Evolutionary conservation across 2,113 vertebrate genomes (phyloP).

Genomic region (Campylomormyrus numenius): DNA sequence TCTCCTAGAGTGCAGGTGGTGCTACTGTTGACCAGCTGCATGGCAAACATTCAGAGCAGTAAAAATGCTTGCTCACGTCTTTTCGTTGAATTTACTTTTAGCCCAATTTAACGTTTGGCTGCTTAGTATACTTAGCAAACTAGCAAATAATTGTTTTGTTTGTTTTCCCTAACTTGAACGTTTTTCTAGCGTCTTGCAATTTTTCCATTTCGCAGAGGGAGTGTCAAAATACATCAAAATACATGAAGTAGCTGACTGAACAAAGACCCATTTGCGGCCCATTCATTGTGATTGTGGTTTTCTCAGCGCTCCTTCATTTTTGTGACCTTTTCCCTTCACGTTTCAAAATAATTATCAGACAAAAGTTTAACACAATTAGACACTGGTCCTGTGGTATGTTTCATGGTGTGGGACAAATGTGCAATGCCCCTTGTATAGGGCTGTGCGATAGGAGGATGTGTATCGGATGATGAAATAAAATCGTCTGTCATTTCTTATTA

Average conservation of each 20-base stretch:
- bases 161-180: not conserved
- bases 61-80: not conserved
- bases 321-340: constrained; percentile 18
- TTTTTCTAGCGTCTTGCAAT: not conserved
- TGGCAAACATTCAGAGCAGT: constrained; percentile 7
- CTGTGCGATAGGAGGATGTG: no score
- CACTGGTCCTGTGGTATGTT: constrained; percentile 43
- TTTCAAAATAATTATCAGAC: constrained; percentile 36
- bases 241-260: not conserved
- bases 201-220: not conserved
- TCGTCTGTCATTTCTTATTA: no score
- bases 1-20: not conserved
- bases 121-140: not conserved
- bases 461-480: no score
- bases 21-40: not conserved
- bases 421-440: not conserved
- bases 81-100: not conserved
- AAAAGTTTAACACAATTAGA: constrained; percentile 39
- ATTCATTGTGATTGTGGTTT: not conserved
- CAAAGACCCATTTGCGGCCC: not conserved
- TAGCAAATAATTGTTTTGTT: not conserved
- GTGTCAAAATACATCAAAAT: not conserved
- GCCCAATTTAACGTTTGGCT: constrained; percentile 6
- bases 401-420: constrained; percentile 31
- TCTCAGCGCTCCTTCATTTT: not conserved